Evolutionary conservation across 37 sponge, comb jelly and placozoan genomes (phyloP).

Genomic region (Petrosia ficiformis): DNA sequence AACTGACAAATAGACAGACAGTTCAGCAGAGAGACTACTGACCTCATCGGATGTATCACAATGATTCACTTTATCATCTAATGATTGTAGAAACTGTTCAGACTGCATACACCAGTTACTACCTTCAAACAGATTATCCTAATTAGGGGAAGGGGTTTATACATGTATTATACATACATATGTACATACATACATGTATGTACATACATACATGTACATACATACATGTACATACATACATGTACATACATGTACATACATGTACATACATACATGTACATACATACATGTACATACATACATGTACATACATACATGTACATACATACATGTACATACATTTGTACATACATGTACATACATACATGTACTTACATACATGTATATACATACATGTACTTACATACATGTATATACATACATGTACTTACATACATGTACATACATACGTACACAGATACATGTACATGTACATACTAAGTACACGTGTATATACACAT

Average conservation of each 20-base stretch:
- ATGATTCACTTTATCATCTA: constrained; percentile 28
- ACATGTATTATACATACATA: too few species aligned
- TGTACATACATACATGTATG: neutral
- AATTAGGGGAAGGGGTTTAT: neutral
- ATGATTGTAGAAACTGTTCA: constrained; percentile 13
- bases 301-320: too few species aligned
- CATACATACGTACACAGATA: too few species aligned
- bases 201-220: constrained; percentile 4
- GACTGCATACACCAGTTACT: constrained; percentile 60
- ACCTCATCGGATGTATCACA: constrained; percentile 37
- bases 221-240: constrained; percentile 1
- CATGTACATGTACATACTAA: too few species aligned
- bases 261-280: constrained; percentile 21
- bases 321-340: too few species aligned
- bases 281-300: too few species aligned
- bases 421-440: too few species aligned
- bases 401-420: too few species aligned
- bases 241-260: neutral
- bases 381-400: too few species aligned
- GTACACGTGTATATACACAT: too few species aligned
- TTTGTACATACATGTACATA: too few species aligned
- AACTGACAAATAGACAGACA: constrained; percentile 30
- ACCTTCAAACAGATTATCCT: constrained; percentile 13
- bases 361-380: too few species aligned
- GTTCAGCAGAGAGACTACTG: constrained; percentile 14